phyloP scores from a whole-genome alignment of 2,113 vertebrate species.

The Centrocercus urophasianus region DNA sequence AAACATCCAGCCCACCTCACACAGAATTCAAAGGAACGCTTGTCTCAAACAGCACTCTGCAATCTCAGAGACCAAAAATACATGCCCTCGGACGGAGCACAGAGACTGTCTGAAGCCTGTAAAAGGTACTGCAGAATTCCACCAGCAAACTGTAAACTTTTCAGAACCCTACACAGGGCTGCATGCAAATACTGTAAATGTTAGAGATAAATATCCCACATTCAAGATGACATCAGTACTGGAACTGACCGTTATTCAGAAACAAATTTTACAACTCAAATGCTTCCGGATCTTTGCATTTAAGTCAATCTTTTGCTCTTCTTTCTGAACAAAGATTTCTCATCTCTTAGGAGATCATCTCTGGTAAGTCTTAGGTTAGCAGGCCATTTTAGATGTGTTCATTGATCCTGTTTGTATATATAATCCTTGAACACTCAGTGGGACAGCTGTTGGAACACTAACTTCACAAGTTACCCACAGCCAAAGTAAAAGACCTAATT shows the following conservation, averaged over 20 bases:
- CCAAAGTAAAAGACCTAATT: neutral
- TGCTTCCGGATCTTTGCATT: neutral
- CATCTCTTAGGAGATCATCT: neutral
- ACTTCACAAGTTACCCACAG: neutral
- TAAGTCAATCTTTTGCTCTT: neutral
- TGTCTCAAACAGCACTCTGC: neutral
- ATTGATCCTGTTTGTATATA: neutral
- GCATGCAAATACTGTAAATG: neutral
- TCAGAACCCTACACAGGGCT: neutral
- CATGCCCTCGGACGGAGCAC: neutral
- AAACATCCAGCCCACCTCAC: neutral
- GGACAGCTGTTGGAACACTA: neutral
- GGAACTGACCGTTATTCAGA: neutral
- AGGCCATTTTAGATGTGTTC: neutral
- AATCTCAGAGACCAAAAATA: neutral
- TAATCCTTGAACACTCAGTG: neutral
- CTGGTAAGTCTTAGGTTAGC: neutral
- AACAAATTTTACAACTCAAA: neutral
- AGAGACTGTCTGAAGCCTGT: neutral
- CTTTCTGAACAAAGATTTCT: neutral
- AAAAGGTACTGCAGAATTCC: neutral
- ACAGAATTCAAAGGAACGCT: neutral
- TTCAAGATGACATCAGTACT: neutral
- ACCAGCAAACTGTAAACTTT: slow-evolving; percentile 6
- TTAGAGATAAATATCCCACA: neutral